Conservation (phyloP, 2,888 invertebrate genomes). For the Lasioglossum vierecki region DNA sequence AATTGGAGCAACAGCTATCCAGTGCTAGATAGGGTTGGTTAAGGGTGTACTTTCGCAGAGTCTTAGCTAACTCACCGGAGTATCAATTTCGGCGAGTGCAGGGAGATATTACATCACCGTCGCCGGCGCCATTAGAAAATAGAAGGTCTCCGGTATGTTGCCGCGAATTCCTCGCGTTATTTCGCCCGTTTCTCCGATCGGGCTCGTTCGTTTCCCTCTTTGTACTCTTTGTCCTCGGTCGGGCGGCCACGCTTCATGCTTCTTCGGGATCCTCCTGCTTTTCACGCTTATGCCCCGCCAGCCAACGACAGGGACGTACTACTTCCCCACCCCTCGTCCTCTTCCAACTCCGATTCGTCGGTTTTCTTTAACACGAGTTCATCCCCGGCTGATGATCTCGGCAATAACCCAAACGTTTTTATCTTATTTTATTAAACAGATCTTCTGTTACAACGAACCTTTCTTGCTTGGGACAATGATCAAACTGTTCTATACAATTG, state of each 20-base stretch:
- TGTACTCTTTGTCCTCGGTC: constrained; percentile 45
- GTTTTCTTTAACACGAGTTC: neutral
- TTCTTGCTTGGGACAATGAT: no score
- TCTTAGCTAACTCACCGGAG: constrained; percentile 4
- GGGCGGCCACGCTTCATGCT: constrained; percentile 23
- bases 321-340: neutral
- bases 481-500: no score
- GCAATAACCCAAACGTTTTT: no score
- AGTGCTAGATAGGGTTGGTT: neutral
- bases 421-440: no score
- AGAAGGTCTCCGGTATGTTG: constrained; percentile 6
- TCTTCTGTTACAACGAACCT: no score
- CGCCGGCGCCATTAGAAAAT: constrained; percentile 30
- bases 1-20: neutral
- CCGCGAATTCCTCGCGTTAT: constrained; percentile 30
- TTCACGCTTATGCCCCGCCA: constrained; percentile 16
- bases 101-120: constrained; percentile 20
- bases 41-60: neutral
- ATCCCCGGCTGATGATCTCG: neutral
- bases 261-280: constrained; percentile 24
- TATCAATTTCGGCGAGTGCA: constrained; percentile 26
- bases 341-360: neutral
- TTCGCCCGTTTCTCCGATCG: constrained; percentile 34
- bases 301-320: neutral
- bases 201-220: constrained; percentile 11